Evolutionary conservation across 2,888 invertebrate genomes (phyloP).

Genomic region (Drosophila gaucha): DNA sequence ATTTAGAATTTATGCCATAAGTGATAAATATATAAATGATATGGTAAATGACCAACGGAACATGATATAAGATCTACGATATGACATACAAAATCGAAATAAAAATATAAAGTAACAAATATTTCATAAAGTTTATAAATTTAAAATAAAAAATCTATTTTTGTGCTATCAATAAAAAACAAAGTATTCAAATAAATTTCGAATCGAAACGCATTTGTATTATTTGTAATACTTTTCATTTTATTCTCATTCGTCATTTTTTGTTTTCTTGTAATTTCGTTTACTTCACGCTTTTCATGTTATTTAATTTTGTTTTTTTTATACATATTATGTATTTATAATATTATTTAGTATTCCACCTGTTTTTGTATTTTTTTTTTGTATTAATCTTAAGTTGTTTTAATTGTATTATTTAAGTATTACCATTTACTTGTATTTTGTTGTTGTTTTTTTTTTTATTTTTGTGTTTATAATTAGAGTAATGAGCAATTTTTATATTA

Average conservation of each 20-base stretch:
- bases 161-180: not conserved
- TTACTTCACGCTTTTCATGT: constrained; percentile 17
- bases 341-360: constrained; percentile 57
- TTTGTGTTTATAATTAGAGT: constrained; percentile 68
- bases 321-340: constrained; percentile 59
- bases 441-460: constrained; percentile 27
- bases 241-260: constrained; percentile 60
- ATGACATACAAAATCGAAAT: no score
- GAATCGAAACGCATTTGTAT: not conserved
- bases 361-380: constrained; percentile 44
- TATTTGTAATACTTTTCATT: constrained; percentile 70
- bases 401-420: constrained; percentile 70
- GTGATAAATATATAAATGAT: no score
- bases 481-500: constrained; percentile 76
- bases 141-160: no score
- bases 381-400: constrained; percentile 62
- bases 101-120: no score
- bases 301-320: constrained; percentile 10
- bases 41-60: no score
- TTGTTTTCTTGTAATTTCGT: constrained; percentile 22
- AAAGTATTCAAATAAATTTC: not conserved
- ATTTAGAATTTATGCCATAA: no score
- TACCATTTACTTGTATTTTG: constrained; percentile 63
- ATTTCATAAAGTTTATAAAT: no score
- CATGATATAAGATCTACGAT: no score